Evolutionary conservation across 2,797 vertebrate species (phyloP), one percentile per base, ranked within the genome.

Genomic region (Coreius guichenoti): DNA sequence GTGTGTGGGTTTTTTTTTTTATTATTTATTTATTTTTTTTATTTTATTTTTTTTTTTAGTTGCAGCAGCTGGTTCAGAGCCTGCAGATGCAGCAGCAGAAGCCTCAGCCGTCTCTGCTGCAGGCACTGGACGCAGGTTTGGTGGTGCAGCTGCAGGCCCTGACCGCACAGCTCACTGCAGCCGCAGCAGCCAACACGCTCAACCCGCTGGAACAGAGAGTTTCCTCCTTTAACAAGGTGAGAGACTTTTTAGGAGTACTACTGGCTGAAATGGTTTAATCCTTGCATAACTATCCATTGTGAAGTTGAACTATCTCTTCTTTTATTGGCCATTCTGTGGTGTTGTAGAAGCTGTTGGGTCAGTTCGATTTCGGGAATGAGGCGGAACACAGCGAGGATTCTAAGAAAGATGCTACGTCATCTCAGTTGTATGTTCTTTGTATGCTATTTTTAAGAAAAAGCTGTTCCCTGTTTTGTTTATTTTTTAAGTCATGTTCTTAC

Each of bases 41-140:
- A n/a, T 12, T 14, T 1, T 43, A 14, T 82, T n/a, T 75, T 82
- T 83, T 70, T 23, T 87, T 91, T 17, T 82, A 99, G 98, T 96
- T 99, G 88, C 98, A 99, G 92, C 98, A 99, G 90, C 93, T 99
- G 91, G 98, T 99, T 54, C 98, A 99, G 88, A 99, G 97, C 43
- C 92, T 99, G 74, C 98, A 99, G 92, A 96, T 99, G 91, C 98
- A 99, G 87, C 98, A 99, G 91, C 98, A 99, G 93, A 99, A 99
- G 92, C 98, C 98, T 8, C 98, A 99, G 85, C 98, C 98, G 0
- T 99, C 98, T 2, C 94, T 99, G 69, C 96, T 99, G 83, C 98
- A 99, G 92, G 98, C 98, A 13, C 91, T 99, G 90, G 98, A 99
- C 69, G 98, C 98, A 0, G 98, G 98, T 83, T 96, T 99, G 1